Base-by-base conservation (phyloP, 2,113 vertebrate genomes). In the Barbus barbus region DNA sequence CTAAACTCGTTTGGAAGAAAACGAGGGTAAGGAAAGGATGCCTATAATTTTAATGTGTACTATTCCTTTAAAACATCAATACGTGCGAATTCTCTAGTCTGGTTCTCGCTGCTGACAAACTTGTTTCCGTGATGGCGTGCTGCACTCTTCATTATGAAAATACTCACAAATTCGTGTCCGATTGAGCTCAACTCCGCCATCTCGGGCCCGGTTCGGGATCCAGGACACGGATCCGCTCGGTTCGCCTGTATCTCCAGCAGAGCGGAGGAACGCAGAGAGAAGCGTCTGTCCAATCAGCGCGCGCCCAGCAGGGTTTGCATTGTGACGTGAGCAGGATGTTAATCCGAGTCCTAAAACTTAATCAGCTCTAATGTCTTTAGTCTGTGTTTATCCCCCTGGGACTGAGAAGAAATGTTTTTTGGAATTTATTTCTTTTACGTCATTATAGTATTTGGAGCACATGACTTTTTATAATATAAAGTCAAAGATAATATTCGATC, bases 111-210 rank as follows among this genome's bases (percentile, higher is more conserved):
- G 41, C 72, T 74, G 76, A 24, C 56, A 58, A 76, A 26, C 56
- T 44, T 20, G 24, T 63, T 79, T 79, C 77, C 58, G 77, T 79
- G 58, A n/a, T n/a, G n/a, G n/a, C n/a, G n/a, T n/a, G n/a, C n/a
- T 51, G 22, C 38, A 53, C 31, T 67, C 31, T 11, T 1, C 2
- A 11, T 4, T 3, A 9, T 51, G 9, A 41, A 67, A 46, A 78
- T 81, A 91, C 94, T 94, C 87, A 95, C 95, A 74, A 88, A 33
- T 18, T 86, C 91, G 85, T 95, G 94, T 56, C 93, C 91, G 86
- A 94, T 92, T 0, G 94, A 92, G 87, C 94, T 91, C 75, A 95
- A 93, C 61, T 94, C 95, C 94, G 95, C 95, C 95, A 96, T 96
- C 93, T 36, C 16, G 78, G 60, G 41, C 31, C 48, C 24, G 60